These are phyloP conservation scores for Parasteatoda tepidariorum DNA, from an alignment of 1,140 invertebrate species.

Conservation along the genomic window DNA sequence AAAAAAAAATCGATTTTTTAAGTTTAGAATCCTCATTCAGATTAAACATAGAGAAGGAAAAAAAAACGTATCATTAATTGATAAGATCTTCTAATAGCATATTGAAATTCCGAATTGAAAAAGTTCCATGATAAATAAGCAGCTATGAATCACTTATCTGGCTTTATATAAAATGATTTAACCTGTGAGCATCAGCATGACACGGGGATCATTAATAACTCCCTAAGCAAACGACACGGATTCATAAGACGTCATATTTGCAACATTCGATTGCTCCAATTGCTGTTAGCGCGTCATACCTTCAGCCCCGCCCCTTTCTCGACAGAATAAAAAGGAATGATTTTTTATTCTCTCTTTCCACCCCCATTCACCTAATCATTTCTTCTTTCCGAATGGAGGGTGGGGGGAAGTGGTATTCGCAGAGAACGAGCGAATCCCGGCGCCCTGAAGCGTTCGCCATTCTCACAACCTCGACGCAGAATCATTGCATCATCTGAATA, in stretches of 20 bases:
- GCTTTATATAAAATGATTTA: neutral
- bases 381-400: neutral
- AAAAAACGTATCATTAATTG: too few relatives aligned
- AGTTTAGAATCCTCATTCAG: too few relatives aligned
- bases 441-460: neutral
- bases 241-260: neutral
- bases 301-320: constrained; percentile 33
- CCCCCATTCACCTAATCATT: constrained; percentile 16
- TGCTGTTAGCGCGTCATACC: constrained; percentile 29
- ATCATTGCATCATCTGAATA: constrained; percentile 58
- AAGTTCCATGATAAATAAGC: too few relatives aligned
- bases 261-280: neutral
- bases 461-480: constrained; percentile 29
- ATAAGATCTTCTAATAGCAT: too few relatives aligned
- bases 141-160: too few relatives aligned
- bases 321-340: constrained; percentile 11
- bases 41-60: too few relatives aligned
- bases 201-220: neutral
- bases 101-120: too few relatives aligned
- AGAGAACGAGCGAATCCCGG: constrained; percentile 24
- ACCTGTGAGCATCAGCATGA: neutral
- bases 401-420: neutral
- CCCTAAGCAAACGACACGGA: neutral
- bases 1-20: too few relatives aligned
- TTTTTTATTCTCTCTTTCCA: constrained; percentile 4